These are phyloP conservation scores for Epinotia ramella DNA, from an alignment of 2,888 invertebrate species.

Conservation along the genomic window DNA sequence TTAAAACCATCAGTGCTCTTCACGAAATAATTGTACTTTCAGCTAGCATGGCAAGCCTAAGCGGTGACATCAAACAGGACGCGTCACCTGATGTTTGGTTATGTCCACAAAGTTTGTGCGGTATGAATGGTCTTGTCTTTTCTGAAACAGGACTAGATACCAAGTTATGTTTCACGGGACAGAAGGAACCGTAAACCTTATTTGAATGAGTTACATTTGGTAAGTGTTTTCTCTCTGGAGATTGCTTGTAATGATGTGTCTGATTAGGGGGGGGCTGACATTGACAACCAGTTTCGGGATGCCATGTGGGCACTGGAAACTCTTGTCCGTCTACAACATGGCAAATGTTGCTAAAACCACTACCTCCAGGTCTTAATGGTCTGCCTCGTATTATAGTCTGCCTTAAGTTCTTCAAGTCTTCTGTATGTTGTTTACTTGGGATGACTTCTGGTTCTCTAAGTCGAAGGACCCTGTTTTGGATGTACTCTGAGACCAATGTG, in stretches of 20 bases:
- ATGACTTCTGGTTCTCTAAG: slow-evolving; percentile 63
- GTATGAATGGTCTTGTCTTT: slow-evolving; percentile 60
- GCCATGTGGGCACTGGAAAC: slow-evolving; percentile 74
- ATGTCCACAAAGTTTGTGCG: slow-evolving; percentile 56
- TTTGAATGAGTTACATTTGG: slow-evolving; percentile 57
- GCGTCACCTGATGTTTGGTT: slow-evolving; percentile 57
- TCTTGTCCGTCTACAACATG: slow-evolving; percentile 74
- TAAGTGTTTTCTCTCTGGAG: slow-evolving; percentile 51
- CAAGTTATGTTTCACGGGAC: slow-evolving; percentile 52
- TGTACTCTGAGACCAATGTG: slow-evolving; percentile 74
- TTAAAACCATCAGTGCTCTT: background rate
- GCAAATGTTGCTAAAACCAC: slow-evolving; percentile 62
- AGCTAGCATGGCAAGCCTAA: background rate
- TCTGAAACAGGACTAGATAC: slow-evolving; percentile 58
- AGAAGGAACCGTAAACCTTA: slow-evolving; percentile 58
- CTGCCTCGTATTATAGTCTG: slow-evolving; percentile 72
- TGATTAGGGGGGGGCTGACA: slow-evolving; percentile 53
- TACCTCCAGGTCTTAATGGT: slow-evolving; percentile 70
- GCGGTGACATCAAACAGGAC: slow-evolving; percentile 2
- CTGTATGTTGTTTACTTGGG: slow-evolving; percentile 57
- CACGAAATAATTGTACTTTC: background rate
- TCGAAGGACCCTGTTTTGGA: slow-evolving; percentile 72
- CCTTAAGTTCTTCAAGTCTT: slow-evolving; percentile 70
- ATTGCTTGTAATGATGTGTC: slow-evolving; percentile 47
- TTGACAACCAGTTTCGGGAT: slow-evolving; percentile 61